phyloP scores from a whole-genome alignment of 2,113 vertebrate genomes.

The Sclerurus mexicanus region DNA sequence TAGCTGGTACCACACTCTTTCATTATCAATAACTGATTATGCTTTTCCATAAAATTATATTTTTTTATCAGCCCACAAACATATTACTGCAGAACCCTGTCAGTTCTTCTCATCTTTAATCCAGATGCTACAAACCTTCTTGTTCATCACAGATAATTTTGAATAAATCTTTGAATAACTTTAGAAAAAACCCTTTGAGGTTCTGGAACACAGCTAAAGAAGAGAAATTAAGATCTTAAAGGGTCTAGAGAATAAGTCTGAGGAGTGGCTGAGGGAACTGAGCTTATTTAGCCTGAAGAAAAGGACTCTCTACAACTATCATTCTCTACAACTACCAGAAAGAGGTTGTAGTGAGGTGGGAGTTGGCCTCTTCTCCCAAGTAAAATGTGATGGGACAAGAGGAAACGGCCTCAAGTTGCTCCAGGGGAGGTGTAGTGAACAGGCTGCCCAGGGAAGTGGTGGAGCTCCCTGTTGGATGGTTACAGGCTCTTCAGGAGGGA shows the following conservation, averaged over 20 bases:
- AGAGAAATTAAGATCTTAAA: neutral
- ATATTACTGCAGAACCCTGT: neutral
- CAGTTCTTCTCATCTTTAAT: neutral
- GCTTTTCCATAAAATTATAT: neutral
- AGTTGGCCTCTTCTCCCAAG: neutral
- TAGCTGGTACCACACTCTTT: neutral
- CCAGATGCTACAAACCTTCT: neutral
- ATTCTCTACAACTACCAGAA: neutral
- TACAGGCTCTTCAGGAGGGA: too few species aligned
- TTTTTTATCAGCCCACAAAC: neutral
- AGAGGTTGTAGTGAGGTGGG: fast-evolving
- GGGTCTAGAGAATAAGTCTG: neutral
- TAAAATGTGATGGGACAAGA: neutral
- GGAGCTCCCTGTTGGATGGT: too few species aligned
- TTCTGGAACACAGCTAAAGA: neutral
- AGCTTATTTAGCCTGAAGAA: neutral
- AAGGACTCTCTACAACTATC: neutral
- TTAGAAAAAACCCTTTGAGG: neutral
- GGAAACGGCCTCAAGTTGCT: neutral
- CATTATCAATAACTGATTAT: neutral
- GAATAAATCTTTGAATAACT: neutral
- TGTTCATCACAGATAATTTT: neutral
- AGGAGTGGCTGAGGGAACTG: neutral
- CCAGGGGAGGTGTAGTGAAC: neutral
- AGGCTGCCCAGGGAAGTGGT: neutral